Base-by-base conservation (phyloP, 2,888 invertebrate genomes). In the Lutraria lutraria region DNA sequence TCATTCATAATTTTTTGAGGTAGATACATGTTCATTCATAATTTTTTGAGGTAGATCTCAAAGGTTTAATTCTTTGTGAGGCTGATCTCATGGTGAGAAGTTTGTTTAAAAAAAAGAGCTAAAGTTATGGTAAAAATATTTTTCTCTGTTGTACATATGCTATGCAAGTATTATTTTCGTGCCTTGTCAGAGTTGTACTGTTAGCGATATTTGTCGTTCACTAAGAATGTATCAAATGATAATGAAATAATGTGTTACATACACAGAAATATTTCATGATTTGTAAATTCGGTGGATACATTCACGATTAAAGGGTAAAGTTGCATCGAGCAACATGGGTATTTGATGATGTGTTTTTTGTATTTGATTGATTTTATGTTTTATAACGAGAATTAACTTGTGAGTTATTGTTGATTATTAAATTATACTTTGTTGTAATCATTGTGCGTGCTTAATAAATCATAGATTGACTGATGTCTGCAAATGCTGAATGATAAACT, bases 331-430 rank as follows among this genome's bases (percentile, higher is more conserved):
- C 90, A 91, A 89, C 92, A 84, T 85, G 87, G 90, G 91, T 92
- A 92, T 85, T 88, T 87, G 53, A 85, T 87, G 80, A 53, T 85
- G 53, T 29, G 83, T 80, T 83, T 15, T 63, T 81, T 85, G 63
- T 56, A 56, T 56, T 56, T 56, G 56, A 25, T 63, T 13, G 25
- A 76, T 76, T 56, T 88, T 52, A 85, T 88, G 83, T 88, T 72
- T 85, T 87, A 92, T 86, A 92, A 92, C 92, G 92, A 92, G 92
- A 92, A 92, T 81, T 81, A 43, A 88, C 79, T 85, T 79, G 79
- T 89, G 84, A 86, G 87, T 88, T 89, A 81, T 88, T 92, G 90
- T 90, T 89, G 76, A 84, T 86, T 83, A 89, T 91, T 91, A 92
- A 92, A 92, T 90, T 92, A 90, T 92, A 90, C 88, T 85, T 89